These are phyloP conservation scores for Leptinotarsa peninsularis DNA, from an alignment of 2,888 invertebrate species.

Conservation along the genomic window DNA sequence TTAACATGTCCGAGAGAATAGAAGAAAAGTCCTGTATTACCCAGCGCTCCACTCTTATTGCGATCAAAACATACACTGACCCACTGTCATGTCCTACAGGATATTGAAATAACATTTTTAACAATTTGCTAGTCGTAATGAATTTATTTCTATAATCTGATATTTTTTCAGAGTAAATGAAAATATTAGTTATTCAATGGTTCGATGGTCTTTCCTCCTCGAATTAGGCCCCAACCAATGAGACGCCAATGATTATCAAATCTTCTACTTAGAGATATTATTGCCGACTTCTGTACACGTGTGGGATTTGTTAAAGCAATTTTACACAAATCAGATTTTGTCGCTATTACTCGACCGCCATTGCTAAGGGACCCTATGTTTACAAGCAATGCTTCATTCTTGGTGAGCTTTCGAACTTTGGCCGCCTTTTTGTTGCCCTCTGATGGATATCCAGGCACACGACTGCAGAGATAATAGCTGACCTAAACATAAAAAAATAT, in stretches of 20 bases:
- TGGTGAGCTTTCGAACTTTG: slow-evolving; percentile 93
- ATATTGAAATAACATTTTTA: not conserved
- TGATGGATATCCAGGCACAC: slow-evolving; percentile 95
- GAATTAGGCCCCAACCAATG: slow-evolving; percentile 99
- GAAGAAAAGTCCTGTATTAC: too few relatives aligned
- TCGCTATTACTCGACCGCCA: slow-evolving; percentile 94
- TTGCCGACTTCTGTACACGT: slow-evolving; percentile 99
- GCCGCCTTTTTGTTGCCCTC: slow-evolving; percentile 99
- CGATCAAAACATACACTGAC: too few relatives aligned
- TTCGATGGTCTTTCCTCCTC: slow-evolving; percentile 95
- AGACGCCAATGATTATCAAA: slow-evolving; percentile 99
- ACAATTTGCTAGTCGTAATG: not conserved
- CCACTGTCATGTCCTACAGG: too few relatives aligned
- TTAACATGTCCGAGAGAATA: too few relatives aligned
- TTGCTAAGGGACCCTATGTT: slow-evolving; percentile 99
- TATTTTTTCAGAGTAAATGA: not conserved
- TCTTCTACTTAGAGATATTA: slow-evolving; percentile 96
- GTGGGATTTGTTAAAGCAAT: slow-evolving; percentile 95
- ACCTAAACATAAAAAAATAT: slow-evolving; percentile 55
- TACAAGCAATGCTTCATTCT: slow-evolving; percentile 92
- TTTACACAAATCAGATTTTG: slow-evolving; percentile 96
- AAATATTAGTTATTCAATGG: slow-evolving; percentile 67
- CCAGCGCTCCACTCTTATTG: too few relatives aligned
- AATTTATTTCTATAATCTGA: not conserved
- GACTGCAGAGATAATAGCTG: slow-evolving; percentile 94